Evolutionary conservation across 1,140 invertebrate genomes (phyloP).

Genomic region (Drosophila lowei): DNA sequence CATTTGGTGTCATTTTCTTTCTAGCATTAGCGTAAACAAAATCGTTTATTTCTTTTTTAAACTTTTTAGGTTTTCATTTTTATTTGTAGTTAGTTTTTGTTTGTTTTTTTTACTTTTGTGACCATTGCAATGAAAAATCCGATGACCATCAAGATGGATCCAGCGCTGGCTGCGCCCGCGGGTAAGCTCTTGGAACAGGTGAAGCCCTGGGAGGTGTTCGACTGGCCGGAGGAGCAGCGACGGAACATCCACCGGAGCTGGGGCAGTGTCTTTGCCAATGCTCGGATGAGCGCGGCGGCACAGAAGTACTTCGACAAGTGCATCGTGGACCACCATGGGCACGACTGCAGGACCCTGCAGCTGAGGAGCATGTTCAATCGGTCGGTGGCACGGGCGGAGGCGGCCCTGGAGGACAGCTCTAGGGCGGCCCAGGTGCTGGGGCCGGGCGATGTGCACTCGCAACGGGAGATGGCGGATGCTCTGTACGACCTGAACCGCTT

Average conservation of each 20-base stretch:
- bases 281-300: conserved; percentile 19
- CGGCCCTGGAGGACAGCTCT: conserved; percentile 25
- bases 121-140: conserved; percentile 6
- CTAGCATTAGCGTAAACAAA: conserved; percentile 26
- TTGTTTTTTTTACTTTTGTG: conserved; percentile 27
- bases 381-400: conserved; percentile 19
- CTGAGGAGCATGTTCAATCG: conserved; percentile 55
- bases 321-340: conserved; percentile 7
- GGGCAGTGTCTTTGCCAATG: conserved; percentile 37
- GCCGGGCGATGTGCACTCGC: conserved; percentile 1
- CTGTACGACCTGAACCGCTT: conserved; percentile 69
- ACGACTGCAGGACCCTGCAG: conserved; percentile 22
- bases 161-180: background rate
- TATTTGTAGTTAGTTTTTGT: conserved; percentile 21
- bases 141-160: conserved; percentile 9
- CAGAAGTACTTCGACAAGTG: conserved; percentile 47
- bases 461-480: conserved; percentile 56
- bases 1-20: conserved; percentile 9
- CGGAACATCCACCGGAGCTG: conserved; percentile 54
- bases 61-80: conserved; percentile 13
- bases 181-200: background rate
- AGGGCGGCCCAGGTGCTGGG: background rate
- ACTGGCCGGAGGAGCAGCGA: conserved; percentile 32
- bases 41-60: conserved; percentile 25
- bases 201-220: conserved; percentile 43